Conservation (phyloP, 1,140 invertebrate genomes). For the Eupeodes corollae region DNA sequence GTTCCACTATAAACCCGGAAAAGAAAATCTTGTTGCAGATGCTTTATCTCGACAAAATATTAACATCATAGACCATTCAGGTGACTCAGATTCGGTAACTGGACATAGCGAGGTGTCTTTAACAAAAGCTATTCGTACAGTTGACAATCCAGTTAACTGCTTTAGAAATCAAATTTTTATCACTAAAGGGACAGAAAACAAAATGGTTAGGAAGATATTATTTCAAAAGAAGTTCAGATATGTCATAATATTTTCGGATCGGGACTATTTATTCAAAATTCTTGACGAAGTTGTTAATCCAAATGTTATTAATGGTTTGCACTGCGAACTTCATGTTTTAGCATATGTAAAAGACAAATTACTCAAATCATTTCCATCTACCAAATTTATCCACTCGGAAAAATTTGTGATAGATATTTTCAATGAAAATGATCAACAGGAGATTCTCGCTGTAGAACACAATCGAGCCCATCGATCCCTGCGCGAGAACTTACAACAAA, state of each 20-base stretch:
- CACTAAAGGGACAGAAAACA: no score
- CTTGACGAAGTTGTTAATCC: no score
- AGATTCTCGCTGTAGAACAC: no score
- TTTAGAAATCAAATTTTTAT: background rate
- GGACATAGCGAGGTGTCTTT: background rate
- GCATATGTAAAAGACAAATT: background rate
- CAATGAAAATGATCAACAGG: background rate
- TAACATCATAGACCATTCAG: background rate
- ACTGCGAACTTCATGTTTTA: background rate
- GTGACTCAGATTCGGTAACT: background rate
- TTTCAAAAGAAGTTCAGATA: background rate
- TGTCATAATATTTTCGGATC: no score
- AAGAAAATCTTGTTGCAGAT: background rate
- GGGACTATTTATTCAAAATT: no score
- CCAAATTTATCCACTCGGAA: background rate
- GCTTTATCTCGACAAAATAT: background rate
- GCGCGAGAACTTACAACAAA: no score
- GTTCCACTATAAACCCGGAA: no score
- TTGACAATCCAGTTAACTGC: background rate
- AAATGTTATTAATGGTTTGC: background rate
- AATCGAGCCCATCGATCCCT: no score
- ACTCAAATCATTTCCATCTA: background rate
- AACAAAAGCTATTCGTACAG: background rate
- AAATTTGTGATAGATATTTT: constrained; percentile 1
- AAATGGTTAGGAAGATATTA: no score